Percentiles rank a stretch among this genome's conserved stretches.
These are phyloP conservation scores for Spisula solida DNA, from an alignment of 2,888 invertebrate genomes.

Conservation along the genomic window DNA sequence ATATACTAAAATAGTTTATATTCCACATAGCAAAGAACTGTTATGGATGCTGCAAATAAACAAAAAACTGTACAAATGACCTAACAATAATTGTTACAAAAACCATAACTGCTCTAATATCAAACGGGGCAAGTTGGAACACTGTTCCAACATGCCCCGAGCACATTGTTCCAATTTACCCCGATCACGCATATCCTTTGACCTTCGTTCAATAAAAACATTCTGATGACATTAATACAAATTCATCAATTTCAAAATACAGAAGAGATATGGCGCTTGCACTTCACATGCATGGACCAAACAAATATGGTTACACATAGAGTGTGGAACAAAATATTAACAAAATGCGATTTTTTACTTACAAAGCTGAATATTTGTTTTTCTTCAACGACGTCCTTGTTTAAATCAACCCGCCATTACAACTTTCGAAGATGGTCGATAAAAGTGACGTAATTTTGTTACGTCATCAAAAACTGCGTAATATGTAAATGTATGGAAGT, in stretches of 20 bases:
- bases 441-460: neutral
- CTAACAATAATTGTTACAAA: too few relatives aligned
- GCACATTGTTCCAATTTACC: too few relatives aligned
- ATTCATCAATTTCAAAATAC: neutral
- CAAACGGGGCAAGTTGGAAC: conserved; percentile 42
- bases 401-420: conserved; percentile 32
- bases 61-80: neutral
- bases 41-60: neutral
- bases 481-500: neutral
- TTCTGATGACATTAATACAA: neutral
- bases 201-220: conserved; percentile 29
- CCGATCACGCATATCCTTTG: conserved; percentile 30
- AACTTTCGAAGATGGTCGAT: conserved; percentile 22
- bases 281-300: neutral
- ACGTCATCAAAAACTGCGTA: conserved; percentile 9
- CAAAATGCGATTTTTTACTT: neutral
- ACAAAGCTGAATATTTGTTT: neutral
- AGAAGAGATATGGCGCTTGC: neutral
- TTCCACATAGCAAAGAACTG: too few relatives aligned
- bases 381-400: neutral
- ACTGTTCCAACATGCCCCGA: too few relatives aligned
- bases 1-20: neutral
- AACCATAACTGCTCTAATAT: neutral
- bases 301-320: neutral
- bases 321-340: neutral